A percentile compares a stretch with the other conserved stretches of the same genome.
Conservation (phyloP, 2,113 vertebrate genomes). For the Pelusios castaneus region DNA sequence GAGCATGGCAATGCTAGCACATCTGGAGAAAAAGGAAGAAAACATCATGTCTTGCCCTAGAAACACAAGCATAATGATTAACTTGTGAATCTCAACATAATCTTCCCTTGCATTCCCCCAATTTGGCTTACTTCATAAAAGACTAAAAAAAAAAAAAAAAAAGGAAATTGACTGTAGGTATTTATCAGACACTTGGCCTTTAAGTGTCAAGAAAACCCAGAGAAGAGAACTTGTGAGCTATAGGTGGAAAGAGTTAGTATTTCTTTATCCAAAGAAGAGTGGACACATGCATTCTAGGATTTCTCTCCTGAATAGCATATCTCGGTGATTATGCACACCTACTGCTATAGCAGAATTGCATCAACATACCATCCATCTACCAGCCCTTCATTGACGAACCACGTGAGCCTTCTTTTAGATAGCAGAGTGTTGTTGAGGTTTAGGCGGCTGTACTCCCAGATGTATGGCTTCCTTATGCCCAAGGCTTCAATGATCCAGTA, state of each 20-base stretch:
- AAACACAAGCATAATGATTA: background rate
- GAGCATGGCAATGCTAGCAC: background rate
- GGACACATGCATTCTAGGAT: background rate
- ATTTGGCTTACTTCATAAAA: background rate
- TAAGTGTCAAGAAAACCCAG: background rate
- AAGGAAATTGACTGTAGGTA: background rate
- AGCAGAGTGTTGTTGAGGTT: constrained; percentile 98
- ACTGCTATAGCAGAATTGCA: background rate
- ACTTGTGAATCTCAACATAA: background rate
- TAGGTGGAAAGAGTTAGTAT: background rate
- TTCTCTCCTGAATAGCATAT: background rate
- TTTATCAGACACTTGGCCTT: background rate
- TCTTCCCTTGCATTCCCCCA: background rate
- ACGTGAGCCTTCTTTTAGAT: constrained; percentile 97
- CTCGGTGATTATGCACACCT: background rate
- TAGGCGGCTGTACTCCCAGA: constrained; percentile 97
- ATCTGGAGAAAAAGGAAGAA: background rate
- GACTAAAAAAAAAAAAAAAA: background rate
- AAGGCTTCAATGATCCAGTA: constrained; percentile 95
- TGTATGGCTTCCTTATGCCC: constrained; percentile 90
- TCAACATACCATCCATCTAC: constrained; percentile 95
- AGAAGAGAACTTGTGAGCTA: background rate
- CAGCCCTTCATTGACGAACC: constrained; percentile 98
- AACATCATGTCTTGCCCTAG: background rate
- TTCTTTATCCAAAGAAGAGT: background rate